Conservation (phyloP, 2,888 invertebrate genomes). For the Tenthredo amoena region DNA sequence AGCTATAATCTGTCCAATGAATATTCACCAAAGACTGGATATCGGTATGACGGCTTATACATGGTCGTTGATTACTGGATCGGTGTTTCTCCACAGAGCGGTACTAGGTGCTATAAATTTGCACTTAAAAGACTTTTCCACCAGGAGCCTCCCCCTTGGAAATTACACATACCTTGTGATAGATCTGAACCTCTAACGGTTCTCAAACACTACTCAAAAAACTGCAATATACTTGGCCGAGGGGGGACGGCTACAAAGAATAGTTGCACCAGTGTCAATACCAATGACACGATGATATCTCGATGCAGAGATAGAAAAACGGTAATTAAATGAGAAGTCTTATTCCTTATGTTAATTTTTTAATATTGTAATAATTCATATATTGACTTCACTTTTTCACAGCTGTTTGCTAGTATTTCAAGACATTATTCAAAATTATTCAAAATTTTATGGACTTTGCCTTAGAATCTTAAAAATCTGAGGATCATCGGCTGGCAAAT, state of each 20-base stretch:
- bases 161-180: background rate
- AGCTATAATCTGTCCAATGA: slow-evolving; percentile 71
- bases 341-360: background rate
- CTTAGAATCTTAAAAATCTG: background rate
- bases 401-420: no score
- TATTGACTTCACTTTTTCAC: background rate
- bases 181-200: background rate
- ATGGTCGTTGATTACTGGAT: slow-evolving; percentile 70
- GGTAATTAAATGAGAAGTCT: background rate
- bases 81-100: slow-evolving; percentile 60
- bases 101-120: slow-evolving; percentile 69
- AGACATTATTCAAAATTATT: no score
- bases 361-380: background rate
- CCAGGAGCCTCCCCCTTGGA: slow-evolving; percentile 68
- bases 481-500: background rate
- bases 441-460: no score
- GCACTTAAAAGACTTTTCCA: slow-evolving; percentile 66
- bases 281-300: slow-evolving; percentile 20
- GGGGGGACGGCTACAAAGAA: background rate
- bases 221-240: background rate
- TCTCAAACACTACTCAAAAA: background rate
- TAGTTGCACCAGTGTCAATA: background rate
- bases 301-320: slow-evolving; percentile 20
- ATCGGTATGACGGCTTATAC: slow-evolving; percentile 74
- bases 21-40: slow-evolving; percentile 74